A percentile compares a stretch with the other conserved stretches of the same genome.
These are phyloP conservation scores for Callithrix jacchus DNA, from an alignment of 2,113 vertebrate species.

Conservation along the genomic window DNA sequence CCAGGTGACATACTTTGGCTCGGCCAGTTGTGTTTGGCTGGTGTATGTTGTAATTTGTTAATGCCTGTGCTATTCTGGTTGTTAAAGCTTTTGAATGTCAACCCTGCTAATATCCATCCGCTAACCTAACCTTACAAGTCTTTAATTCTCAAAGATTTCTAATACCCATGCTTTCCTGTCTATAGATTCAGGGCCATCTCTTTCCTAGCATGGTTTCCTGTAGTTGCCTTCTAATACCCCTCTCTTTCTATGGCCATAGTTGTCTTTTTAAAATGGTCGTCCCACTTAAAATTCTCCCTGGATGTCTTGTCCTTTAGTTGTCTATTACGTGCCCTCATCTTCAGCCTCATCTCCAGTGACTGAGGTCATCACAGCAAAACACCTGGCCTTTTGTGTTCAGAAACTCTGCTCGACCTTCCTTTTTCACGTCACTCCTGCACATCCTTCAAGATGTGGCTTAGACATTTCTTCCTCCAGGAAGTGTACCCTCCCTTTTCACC, in stretches of 20 bases:
- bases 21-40: neutral
- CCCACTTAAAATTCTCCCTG: neutral
- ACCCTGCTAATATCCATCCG: neutral
- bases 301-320: neutral
- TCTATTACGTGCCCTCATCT: neutral
- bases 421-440: neutral
- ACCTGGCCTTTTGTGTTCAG: neutral
- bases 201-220: neutral
- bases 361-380: neutral
- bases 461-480: neutral
- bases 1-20: neutral
- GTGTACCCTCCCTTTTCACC: neutral
- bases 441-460: neutral
- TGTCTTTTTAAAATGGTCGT: neutral
- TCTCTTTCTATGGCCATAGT: neutral
- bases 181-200: neutral
- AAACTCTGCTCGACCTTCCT: neutral
- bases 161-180: neutral
- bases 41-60: neutral
- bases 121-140: neutral
- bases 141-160: neutral
- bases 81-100: neutral
- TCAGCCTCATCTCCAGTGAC: neutral
- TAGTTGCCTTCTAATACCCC: neutral
- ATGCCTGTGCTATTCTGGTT: neutral